A percentile compares a stretch with the other conserved stretches of the same genome.
Conservation (phyloP, 37 sponge, comb jelly and placozoan genomes). For the Hexactinellida sp. region DNA sequence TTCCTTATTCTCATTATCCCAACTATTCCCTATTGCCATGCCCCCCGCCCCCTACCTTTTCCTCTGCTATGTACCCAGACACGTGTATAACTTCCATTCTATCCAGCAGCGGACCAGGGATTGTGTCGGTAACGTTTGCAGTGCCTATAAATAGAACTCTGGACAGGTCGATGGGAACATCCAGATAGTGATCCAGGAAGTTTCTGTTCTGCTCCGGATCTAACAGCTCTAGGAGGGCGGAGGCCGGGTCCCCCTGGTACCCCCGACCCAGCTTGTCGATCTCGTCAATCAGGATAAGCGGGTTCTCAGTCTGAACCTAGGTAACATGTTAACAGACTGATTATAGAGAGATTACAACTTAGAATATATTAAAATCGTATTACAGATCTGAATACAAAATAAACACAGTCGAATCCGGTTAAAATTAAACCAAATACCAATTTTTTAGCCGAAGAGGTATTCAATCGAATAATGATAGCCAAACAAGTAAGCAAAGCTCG, state of each 20-base stretch:
- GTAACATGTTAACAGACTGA: neutral
- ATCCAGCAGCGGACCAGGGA: constrained; percentile 77
- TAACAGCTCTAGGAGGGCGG: constrained; percentile 76
- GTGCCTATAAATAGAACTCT: constrained; percentile 95
- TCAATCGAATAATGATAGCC: too few relatives aligned
- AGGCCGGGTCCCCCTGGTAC: constrained; percentile 81
- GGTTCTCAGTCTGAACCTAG: constrained; percentile 72
- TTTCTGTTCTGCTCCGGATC: constrained; percentile 92
- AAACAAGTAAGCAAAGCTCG: too few relatives aligned
- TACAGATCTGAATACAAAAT: too few relatives aligned
- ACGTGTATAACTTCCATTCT: constrained; percentile 97
- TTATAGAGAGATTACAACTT: neutral
- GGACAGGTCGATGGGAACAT: constrained; percentile 88
- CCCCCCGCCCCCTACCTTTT: constrained; percentile 36
- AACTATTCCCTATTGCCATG: too few relatives aligned
- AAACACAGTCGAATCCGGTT: too few relatives aligned
- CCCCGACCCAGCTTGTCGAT: constrained; percentile 86
- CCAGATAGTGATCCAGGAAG: constrained; percentile 91
- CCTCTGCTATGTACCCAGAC: constrained; percentile 74
- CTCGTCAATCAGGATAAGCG: constrained; percentile 92
- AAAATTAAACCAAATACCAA: too few relatives aligned
- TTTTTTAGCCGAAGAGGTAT: too few relatives aligned
- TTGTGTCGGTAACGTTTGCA: constrained; percentile 81
- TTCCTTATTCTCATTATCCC: too few relatives aligned
- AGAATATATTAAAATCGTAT: too few relatives aligned